phyloP scores from a whole-genome alignment of 2,113 vertebrate genomes.

The Lepus timidus region DNA sequence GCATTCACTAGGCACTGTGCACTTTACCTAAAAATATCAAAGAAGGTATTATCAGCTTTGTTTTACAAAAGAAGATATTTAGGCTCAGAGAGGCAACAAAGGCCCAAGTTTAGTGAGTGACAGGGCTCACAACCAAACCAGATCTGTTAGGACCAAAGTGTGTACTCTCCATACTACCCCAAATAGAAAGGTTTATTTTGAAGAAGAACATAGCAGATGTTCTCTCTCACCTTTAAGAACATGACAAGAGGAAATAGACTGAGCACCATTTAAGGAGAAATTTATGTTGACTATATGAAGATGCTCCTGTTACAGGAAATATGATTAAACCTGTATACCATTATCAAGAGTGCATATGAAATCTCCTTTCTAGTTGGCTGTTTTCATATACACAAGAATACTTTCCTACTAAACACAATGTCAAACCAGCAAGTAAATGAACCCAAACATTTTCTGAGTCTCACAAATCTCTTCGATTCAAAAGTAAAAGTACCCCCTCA shows the following conservation, averaged over 20 bases:
- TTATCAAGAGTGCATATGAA: background rate
- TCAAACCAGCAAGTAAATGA: background rate
- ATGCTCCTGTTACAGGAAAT: background rate
- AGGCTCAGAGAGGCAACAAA: background rate
- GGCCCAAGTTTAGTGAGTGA: background rate
- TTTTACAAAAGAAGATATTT: slow-evolving; percentile 5
- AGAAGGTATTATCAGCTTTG: background rate
- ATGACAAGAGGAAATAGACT: slow-evolving; percentile 59
- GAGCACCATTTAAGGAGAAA: slow-evolving; percentile 60
- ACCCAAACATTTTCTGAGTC: background rate
- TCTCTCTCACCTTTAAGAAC: slow-evolving; percentile 61
- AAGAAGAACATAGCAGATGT: slow-evolving; percentile 64
- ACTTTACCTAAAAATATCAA: background rate
- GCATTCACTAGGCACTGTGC: background rate
- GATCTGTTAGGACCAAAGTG: background rate
- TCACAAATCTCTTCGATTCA: background rate
- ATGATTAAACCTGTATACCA: background rate
- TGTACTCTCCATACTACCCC: background rate
- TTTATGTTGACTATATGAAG: slow-evolving; percentile 14
- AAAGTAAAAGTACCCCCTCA: background rate
- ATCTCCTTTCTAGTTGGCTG: background rate
- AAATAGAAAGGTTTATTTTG: slow-evolving; percentile 48
- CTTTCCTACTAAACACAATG: slow-evolving; percentile 5
- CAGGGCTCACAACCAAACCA: background rate
- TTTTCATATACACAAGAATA: background rate